A percentile compares a stretch with the other conserved stretches of the same genome.
Conservation (phyloP, 2,797 vertebrate genomes). For the Sebastes nivosus region DNA sequence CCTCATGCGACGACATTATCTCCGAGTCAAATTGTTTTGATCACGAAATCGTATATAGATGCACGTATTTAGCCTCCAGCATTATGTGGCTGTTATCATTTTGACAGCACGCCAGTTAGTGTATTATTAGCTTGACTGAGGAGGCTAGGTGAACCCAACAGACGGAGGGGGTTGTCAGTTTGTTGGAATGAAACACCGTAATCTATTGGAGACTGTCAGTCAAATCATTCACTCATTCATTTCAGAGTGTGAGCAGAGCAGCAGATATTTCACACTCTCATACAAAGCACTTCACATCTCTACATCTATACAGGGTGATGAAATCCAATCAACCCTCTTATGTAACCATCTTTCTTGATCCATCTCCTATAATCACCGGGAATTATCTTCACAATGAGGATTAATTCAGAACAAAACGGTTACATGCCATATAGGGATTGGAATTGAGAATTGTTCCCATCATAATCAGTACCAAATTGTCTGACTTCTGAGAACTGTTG, state of each 20-base stretch:
- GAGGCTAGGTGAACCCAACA: constrained; percentile 21
- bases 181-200: constrained; percentile 45
- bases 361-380: constrained; percentile 41
- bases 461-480: constrained; percentile 28
- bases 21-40: constrained; percentile 24
- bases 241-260: constrained; percentile 24
- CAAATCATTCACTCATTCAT: constrained; percentile 50
- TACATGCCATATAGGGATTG: not conserved
- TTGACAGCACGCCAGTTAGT: constrained; percentile 18
- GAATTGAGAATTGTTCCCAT: constrained; percentile 15
- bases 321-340: constrained; percentile 43
- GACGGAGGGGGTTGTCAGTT: constrained; percentile 29
- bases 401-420: constrained; percentile 25
- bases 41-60: constrained; percentile 18
- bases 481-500: not conserved
- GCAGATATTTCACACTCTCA: constrained; percentile 15
- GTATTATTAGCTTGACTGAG: constrained; percentile 33
- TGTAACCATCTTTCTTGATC: constrained; percentile 24
- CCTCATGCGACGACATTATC: not conserved
- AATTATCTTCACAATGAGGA: constrained; percentile 38
- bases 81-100: constrained; percentile 18
- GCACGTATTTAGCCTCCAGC: constrained; percentile 18
- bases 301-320: constrained; percentile 25
- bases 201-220: constrained; percentile 55
- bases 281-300: constrained; percentile 18